phyloP scores from a whole-genome alignment of 2,888 invertebrate genomes.

The Spatulosminthurus flaviceps region DNA sequence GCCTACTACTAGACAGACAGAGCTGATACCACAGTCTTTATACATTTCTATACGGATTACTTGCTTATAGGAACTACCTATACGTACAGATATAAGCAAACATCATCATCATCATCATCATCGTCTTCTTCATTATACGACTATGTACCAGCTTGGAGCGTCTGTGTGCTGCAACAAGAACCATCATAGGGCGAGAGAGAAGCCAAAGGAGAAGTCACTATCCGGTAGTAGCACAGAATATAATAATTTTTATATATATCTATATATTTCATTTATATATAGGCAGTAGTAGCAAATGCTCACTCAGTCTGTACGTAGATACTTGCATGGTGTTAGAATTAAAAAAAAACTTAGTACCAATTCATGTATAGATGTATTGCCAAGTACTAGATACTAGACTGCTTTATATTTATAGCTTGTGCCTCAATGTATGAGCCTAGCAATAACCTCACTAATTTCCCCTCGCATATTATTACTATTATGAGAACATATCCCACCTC shows the following conservation, averaged over 20 bases:
- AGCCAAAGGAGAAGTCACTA: slow-evolving; percentile 2
- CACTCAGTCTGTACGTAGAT: neutral
- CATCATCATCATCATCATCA: slow-evolving; percentile 15
- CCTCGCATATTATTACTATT: no score
- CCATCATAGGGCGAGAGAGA: neutral
- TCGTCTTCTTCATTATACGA: neutral
- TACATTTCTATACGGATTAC: neutral
- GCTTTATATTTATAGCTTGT: no score
- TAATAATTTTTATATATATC: slow-evolving; percentile 10
- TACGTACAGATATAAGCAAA: slow-evolving; percentile 15
- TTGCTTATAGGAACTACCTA: neutral
- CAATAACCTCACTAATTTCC: no score
- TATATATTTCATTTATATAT: no score
- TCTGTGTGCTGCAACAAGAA: neutral
- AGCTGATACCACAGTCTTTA: slow-evolving; percentile 16
- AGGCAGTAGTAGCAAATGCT: no score
- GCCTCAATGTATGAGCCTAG: no score
- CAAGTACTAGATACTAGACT: no score
- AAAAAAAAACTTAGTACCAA: neutral
- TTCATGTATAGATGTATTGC: no score
- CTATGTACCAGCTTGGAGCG: neutral
- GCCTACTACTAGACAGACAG: slow-evolving; percentile 37
- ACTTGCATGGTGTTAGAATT: slow-evolving; percentile 18
- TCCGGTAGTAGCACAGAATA: slow-evolving; percentile 25
- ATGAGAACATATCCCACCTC: no score